These are phyloP conservation scores for Capreolus pygargus DNA, from an alignment of 2,113 vertebrate genomes.

Conservation along the genomic window DNA sequence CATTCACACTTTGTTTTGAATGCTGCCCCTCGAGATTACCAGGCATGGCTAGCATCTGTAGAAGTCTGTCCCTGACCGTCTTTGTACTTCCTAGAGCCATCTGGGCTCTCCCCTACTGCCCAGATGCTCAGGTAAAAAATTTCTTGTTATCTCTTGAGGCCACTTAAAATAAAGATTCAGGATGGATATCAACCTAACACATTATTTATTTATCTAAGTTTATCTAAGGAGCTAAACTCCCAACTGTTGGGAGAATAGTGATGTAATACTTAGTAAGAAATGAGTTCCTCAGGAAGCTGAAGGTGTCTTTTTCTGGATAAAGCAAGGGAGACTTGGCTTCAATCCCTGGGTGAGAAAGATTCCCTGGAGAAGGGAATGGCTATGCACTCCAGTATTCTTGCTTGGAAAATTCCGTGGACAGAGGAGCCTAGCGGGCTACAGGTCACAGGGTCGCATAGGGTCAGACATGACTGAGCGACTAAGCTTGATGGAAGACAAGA, in stretches of 20 bases:
- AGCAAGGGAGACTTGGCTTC: not conserved
- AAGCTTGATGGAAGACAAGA: not conserved
- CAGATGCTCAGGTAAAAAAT: not conserved
- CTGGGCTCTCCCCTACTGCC: not conserved
- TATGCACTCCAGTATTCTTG: not conserved
- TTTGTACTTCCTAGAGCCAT: not conserved
- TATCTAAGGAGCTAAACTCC: not conserved
- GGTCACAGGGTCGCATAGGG: not conserved
- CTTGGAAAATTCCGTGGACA: not conserved
- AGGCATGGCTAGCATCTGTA: not conserved
- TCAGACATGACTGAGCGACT: not conserved
- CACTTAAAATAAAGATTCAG: conserved; percentile 30
- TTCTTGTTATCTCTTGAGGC: not conserved
- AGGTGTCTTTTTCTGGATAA: conserved; percentile 29
- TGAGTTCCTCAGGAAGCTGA: not conserved
- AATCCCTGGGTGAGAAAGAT: not conserved
- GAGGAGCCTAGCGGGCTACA: not conserved
- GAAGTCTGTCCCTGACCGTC: not conserved
- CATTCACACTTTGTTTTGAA: not conserved
- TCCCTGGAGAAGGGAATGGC: not conserved
- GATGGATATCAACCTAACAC: not conserved
- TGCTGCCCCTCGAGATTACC: not conserved
- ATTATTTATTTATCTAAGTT: conserved; percentile 31
- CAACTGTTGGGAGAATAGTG: not conserved
- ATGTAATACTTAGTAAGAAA: not conserved